These are phyloP conservation scores for Mus caroli DNA, from an alignment of 2,797 vertebrate species.

Conservation along the genomic window DNA sequence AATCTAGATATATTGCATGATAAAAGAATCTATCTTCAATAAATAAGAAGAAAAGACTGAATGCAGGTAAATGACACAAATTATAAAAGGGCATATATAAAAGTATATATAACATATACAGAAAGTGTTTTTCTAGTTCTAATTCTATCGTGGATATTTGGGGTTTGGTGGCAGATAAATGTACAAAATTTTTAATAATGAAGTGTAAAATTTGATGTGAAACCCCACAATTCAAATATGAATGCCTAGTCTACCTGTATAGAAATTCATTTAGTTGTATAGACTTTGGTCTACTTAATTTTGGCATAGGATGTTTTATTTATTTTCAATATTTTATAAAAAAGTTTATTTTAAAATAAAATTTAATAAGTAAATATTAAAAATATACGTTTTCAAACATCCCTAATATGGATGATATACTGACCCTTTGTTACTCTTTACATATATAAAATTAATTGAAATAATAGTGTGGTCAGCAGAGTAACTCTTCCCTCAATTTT, in stretches of 20 bases:
- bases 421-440: background rate
- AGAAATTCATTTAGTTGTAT: background rate
- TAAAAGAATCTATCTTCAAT: background rate
- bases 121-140: background rate
- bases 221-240: background rate
- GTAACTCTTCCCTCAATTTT: background rate
- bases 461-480: background rate
- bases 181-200: background rate
- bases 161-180: background rate
- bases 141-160: background rate
- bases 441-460: background rate
- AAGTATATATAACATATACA: background rate
- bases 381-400: background rate
- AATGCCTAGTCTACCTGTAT: background rate
- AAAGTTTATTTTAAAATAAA: background rate
- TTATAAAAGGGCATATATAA: background rate
- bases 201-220: background rate
- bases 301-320: background rate
- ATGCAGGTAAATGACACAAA: background rate
- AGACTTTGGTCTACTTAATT: background rate
- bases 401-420: background rate
- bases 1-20: background rate
- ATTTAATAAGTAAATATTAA: background rate
- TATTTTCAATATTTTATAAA: background rate
- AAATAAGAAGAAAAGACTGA: background rate